Evolutionary conservation across 2,797 vertebrate species (phyloP).

Genomic region (Apodemus agrarius): DNA sequence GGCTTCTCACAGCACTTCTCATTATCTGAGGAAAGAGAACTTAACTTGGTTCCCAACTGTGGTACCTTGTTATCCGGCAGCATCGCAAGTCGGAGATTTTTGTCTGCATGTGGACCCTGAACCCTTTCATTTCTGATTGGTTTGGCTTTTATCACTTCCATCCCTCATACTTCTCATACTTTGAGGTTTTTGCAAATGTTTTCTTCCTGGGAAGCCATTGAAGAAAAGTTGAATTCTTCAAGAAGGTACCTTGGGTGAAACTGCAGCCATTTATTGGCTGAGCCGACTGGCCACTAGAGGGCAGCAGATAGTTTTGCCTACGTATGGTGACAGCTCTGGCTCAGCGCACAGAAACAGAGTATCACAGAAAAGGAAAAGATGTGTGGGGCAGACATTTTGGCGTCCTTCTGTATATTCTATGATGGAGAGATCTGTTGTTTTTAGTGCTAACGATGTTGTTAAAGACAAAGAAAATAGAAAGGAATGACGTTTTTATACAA

Average conservation of each 20-base stretch:
- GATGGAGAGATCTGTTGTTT: neutral
- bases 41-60: neutral
- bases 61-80: neutral
- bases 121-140: neutral
- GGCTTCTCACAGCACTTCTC: neutral
- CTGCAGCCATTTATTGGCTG: neutral
- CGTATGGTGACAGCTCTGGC: too few relatives aligned
- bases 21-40: neutral
- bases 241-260: neutral
- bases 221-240: neutral
- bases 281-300: neutral
- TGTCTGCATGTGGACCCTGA: neutral
- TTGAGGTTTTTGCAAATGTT: neutral
- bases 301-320: neutral
- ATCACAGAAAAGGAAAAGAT: fast-evolving
- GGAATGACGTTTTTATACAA: neutral
- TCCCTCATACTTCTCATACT: neutral
- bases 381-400: neutral
- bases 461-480: neutral
- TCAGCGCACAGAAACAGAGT: neutral
- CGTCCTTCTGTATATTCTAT: neutral
- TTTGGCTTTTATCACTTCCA: neutral
- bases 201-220: neutral
- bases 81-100: neutral
- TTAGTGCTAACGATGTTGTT: conserved; percentile 7